A percentile compares a stretch with the other conserved stretches of the same genome.
Conservation (phyloP, 2,797 vertebrate species). For the Pelodytes ibericus region DNA sequence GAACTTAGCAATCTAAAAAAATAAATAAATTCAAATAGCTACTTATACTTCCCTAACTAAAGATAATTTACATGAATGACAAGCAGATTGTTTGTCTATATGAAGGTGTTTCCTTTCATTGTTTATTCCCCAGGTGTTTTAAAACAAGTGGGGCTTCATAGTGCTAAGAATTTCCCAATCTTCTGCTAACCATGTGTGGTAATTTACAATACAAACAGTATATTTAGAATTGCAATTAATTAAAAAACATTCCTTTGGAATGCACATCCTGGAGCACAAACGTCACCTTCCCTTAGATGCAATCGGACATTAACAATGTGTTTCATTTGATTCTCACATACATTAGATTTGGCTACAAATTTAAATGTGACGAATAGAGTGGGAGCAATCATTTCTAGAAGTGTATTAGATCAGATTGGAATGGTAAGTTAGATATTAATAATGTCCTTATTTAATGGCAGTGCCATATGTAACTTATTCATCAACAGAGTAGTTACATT, state of each 20-base stretch:
- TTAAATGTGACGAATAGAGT: neutral
- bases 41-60: no score
- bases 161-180: neutral
- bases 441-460: no score
- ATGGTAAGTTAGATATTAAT: no score
- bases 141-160: neutral
- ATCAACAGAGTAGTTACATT: no score
- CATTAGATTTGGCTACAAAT: neutral
- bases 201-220: neutral
- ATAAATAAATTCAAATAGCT: no score
- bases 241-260: neutral
- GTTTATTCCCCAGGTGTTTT: neutral
- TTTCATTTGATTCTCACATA: neutral
- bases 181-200: neutral
- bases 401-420: no score
- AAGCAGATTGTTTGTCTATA: neutral
- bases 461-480: no score
- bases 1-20: no score
- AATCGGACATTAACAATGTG: neutral
- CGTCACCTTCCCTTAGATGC: neutral
- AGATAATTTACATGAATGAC: no score
- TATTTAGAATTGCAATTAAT: neutral
- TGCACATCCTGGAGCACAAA: neutral
- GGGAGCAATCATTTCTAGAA: no score
- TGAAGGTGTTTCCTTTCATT: conserved; percentile 5